Percentiles rank a stretch among this genome's conserved stretches.
These are phyloP conservation scores for Delphinus delphis DNA, from an alignment of 2,113 vertebrate genomes.

Conservation along the genomic window DNA sequence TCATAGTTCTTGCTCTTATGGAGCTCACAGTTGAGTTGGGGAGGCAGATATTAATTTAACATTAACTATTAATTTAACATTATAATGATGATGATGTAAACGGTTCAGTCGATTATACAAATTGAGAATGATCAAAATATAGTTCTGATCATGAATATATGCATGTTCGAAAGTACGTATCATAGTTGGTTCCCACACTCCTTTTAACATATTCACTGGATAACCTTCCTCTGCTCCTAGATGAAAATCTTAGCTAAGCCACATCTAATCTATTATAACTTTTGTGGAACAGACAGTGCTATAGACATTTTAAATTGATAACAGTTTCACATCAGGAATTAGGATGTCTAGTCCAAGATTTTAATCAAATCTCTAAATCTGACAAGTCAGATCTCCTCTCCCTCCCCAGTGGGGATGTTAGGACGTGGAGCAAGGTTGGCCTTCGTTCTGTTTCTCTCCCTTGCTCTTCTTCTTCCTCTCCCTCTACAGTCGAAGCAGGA, in stretches of 20 bases:
- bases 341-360: background rate
- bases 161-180: background rate
- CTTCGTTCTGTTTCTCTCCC: background rate
- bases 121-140: background rate
- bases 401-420: background rate
- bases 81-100: background rate
- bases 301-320: background rate
- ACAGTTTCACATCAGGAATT: background rate
- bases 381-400: background rate
- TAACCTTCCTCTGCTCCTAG: background rate
- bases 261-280: background rate
- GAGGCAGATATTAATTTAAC: background rate
- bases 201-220: background rate
- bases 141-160: background rate
- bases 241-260: background rate
- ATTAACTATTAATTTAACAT: background rate
- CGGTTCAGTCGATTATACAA: background rate
- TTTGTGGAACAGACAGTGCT: background rate
- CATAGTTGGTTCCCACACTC: background rate
- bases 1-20: background rate
- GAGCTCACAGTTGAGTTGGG: background rate
- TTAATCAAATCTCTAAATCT: background rate
- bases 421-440: background rate
- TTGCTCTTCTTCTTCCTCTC: background rate
- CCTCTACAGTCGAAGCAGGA: background rate